Evolutionary conservation across 2,113 vertebrate genomes (phyloP).

Genomic region (Atlantisia rogersi): DNA sequence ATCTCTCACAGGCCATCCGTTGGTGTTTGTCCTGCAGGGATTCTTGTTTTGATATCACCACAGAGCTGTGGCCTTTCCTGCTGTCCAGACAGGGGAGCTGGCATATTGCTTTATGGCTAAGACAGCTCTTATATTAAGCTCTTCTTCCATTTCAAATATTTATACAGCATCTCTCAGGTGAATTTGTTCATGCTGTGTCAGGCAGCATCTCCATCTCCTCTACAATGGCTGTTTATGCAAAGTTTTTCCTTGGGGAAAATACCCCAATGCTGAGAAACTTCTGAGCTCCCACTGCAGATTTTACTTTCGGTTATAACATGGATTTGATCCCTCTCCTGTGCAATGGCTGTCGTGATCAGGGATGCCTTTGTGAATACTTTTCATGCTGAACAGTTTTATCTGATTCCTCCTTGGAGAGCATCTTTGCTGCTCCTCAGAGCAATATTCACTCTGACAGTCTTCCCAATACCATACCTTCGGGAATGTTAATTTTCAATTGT

Average conservation of each 20-base stretch:
- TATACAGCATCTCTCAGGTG: background rate
- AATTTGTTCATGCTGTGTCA: background rate
- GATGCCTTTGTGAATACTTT: background rate
- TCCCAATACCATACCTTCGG: background rate
- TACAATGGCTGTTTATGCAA: constrained; percentile 2
- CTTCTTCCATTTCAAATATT: constrained; percentile 22
- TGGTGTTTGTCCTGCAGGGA: background rate
- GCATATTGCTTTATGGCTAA: background rate
- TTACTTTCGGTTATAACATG: background rate
- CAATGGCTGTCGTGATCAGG: background rate
- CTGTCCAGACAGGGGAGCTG: background rate
- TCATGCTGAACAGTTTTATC: constrained; percentile 1
- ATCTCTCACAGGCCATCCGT: background rate
- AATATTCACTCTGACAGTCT: background rate
- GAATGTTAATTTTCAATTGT: background rate
- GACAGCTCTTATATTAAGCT: background rate
- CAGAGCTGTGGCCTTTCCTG: background rate
- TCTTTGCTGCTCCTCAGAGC: background rate
- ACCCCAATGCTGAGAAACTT: background rate
- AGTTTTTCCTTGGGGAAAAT: constrained; percentile 8
- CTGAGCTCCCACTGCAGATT: constrained; percentile 1
- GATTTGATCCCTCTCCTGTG: constrained; percentile 29
- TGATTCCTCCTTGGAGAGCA: constrained; percentile 20
- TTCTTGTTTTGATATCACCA: background rate
- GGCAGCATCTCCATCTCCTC: background rate